A percentile compares a stretch with the other conserved stretches of the same genome.
Conservation (phyloP, 2,797 vertebrate species). For the Tenualosa thibaudeaui region DNA sequence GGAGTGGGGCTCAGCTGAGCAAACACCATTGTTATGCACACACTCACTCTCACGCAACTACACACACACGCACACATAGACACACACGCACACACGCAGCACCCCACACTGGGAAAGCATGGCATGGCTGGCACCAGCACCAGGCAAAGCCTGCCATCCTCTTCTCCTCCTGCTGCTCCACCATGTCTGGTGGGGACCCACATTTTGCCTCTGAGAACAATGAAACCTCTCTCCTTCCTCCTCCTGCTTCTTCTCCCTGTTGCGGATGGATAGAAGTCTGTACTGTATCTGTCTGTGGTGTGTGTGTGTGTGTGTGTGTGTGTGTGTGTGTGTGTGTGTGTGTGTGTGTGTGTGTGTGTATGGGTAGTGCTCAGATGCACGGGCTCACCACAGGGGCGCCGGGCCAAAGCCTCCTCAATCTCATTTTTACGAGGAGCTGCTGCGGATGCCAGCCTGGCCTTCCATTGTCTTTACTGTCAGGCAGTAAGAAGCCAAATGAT, state of each 20-base stretch:
- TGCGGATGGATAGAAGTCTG: no score
- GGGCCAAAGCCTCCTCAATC: not conserved
- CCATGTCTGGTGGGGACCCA: not conserved
- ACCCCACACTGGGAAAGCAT: not conserved
- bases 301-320: conserved; percentile 10
- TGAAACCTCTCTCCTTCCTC: not conserved
- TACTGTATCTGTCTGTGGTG: not conserved
- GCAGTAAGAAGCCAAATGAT: not conserved
- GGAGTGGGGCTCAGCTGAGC: conserved; percentile 21
- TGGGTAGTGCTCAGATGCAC: conserved; percentile 23
- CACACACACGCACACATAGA: not conserved
- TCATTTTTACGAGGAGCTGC: not conserved
- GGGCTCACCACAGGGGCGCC: not conserved
- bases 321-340: conserved; percentile 10
- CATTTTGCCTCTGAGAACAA: not conserved
- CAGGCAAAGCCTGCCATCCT: not conserved
- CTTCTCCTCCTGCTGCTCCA: conserved; percentile 7
- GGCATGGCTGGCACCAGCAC: not conserved
- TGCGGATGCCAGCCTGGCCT: not conserved
- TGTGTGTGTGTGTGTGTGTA: not conserved
- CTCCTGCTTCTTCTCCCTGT: no score
- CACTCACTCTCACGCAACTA: not conserved
- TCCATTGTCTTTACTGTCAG: conserved; percentile 20
- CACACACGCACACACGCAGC: conserved; percentile 17
- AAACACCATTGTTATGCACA: conserved; percentile 1